Evolutionary conservation across 2,888 invertebrate genomes (phyloP).

Genomic region (Fragum whitleyi): DNA sequence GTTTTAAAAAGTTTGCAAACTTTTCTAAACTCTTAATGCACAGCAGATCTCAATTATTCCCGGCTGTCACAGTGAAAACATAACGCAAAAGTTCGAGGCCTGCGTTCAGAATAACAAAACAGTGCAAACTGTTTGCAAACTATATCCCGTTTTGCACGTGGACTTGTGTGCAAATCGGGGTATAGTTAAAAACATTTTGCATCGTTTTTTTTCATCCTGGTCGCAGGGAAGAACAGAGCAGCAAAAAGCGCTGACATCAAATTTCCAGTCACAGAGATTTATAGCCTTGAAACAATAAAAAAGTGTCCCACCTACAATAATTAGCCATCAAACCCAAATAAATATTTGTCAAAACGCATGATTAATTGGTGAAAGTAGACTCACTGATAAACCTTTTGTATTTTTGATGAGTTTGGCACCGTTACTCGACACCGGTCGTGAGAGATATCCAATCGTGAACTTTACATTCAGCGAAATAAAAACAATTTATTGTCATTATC

Average conservation of each 20-base stretch:
- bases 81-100: too few relatives aligned
- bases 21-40: too few relatives aligned
- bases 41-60: too few relatives aligned
- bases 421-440: slow-evolving; percentile 19
- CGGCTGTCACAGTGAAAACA: too few relatives aligned
- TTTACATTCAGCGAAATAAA: slow-evolving; percentile 18
- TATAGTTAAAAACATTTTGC: too few relatives aligned
- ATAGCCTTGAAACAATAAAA: not conserved
- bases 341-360: slow-evolving; percentile 27
- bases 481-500: slow-evolving; percentile 4
- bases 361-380: slow-evolving; percentile 1
- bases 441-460: slow-evolving; percentile 13
- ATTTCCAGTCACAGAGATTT: not conserved
- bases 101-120: too few relatives aligned
- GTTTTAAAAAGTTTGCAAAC: too few relatives aligned
- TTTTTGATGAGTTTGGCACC: slow-evolving; percentile 23
- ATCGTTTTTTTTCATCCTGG: too few relatives aligned
- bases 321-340: slow-evolving; percentile 13
- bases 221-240: too few relatives aligned
- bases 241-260: not conserved
- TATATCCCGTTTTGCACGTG: too few relatives aligned
- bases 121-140: too few relatives aligned
- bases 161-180: too few relatives aligned
- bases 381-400: slow-evolving; percentile 26
- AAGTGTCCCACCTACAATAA: slow-evolving; percentile 5